phyloP scores from a whole-genome alignment of 2,888 invertebrate species.

The Hyles lineata region DNA sequence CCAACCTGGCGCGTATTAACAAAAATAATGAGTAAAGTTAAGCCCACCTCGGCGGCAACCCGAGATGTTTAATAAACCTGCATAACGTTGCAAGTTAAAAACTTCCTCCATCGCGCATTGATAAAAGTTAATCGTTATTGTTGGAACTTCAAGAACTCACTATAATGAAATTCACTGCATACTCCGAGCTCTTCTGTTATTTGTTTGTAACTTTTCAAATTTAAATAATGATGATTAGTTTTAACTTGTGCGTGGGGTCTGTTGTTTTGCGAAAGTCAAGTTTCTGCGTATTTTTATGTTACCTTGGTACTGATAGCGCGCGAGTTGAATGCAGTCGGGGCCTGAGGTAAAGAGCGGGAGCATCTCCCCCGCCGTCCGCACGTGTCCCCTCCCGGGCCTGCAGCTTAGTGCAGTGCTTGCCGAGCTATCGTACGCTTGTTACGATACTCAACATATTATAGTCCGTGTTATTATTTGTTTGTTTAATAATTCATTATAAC shows the following conservation, averaged over 20 bases:
- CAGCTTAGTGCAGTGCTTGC: no score
- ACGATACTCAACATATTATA: no score
- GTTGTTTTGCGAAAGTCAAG: no score
- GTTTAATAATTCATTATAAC: no score
- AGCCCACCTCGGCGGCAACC: not conserved
- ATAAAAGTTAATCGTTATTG: conserved; percentile 20
- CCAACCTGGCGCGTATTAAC: not conserved
- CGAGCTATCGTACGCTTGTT: no score
- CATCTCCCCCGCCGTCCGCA: no score
- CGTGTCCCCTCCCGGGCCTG: no score
- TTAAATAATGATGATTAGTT: not conserved
- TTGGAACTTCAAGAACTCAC: not conserved
- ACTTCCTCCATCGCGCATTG: conserved; percentile 12
- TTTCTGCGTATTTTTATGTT: no score
- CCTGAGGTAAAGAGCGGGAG: no score
- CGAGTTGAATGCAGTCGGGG: no score
- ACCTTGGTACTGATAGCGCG: no score
- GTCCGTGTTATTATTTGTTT: no score
- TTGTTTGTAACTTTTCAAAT: not conserved
- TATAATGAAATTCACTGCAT: not conserved
- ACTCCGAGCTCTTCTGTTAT: not conserved
- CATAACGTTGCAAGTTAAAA: conserved; percentile 12
- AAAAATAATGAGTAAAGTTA: not conserved
- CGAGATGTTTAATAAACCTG: conserved; percentile 19
- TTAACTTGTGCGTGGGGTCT: not conserved